These are phyloP conservation scores for Pocillopora verrucosa DNA, from an alignment of 64 coral and sea anemone genomes.

Conservation along the genomic window DNA sequence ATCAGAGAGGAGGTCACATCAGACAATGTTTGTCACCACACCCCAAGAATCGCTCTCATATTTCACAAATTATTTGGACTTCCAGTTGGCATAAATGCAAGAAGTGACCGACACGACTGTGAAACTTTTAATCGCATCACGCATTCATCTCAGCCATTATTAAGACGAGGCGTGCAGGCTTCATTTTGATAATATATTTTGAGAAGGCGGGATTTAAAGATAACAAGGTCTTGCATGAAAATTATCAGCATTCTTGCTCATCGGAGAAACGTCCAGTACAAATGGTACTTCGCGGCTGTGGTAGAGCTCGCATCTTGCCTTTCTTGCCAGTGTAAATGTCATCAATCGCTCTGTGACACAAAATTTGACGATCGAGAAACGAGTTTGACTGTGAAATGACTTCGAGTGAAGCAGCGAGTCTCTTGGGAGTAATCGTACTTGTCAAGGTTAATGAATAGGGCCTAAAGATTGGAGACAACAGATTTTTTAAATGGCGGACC, in stretches of 20 bases:
- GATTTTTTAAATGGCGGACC: slow-evolving; percentile 85
- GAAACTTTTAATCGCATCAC: slow-evolving; percentile 2
- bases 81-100: background rate
- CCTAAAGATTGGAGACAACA: background rate
- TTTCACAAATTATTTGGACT: slow-evolving; percentile 5
- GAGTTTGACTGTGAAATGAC: background rate
- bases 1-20: background rate
- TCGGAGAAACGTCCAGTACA: background rate
- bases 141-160: background rate
- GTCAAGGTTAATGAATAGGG: slow-evolving; percentile 11
- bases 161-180: too few relatives aligned
- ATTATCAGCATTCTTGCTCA: background rate
- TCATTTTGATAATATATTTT: background rate
- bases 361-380: background rate
- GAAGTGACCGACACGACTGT: slow-evolving; percentile 1
- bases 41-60: slow-evolving; percentile 32
- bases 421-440: background rate
- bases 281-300: background rate
- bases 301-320: background rate
- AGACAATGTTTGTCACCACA: slow-evolving; percentile 25
- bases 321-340: background rate
- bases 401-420: background rate
- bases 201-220: background rate
- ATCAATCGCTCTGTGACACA: slow-evolving; percentile 29
- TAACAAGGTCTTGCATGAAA: background rate